phyloP scores from a whole-genome alignment of 2,888 invertebrate species.

The Liodrosophila aerea region DNA sequence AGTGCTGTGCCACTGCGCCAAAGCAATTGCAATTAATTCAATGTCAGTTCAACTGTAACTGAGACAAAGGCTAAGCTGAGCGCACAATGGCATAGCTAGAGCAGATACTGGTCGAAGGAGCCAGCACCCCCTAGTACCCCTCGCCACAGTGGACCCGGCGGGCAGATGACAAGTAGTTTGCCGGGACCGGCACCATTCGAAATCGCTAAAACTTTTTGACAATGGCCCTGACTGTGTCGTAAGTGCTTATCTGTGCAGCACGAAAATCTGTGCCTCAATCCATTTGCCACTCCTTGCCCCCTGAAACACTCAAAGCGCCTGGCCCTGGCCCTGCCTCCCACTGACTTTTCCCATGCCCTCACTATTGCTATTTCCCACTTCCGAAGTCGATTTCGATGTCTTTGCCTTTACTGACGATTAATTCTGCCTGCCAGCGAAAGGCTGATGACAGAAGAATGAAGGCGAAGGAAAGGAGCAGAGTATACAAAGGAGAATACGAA shows the following conservation, averaged over 20 bases:
- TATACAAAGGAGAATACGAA: too few species aligned
- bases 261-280: constrained; percentile 56
- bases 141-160: constrained; percentile 6
- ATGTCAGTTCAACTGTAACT: constrained; percentile 59
- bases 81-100: constrained; percentile 2
- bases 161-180: constrained; percentile 54
- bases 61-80: constrained; percentile 54
- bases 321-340: background rate
- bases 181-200: constrained; percentile 45
- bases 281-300: constrained; percentile 43
- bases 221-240: constrained; percentile 41
- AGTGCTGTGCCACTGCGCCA: constrained; percentile 1
- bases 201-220: constrained; percentile 66
- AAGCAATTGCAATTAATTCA: constrained; percentile 61
- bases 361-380: background rate
- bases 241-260: constrained; percentile 55
- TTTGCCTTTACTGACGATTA: constrained; percentile 43
- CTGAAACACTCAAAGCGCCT: background rate
- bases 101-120: constrained; percentile 23
- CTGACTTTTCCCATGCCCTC: constrained; percentile 6
- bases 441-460: constrained; percentile 12
- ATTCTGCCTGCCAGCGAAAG: constrained; percentile 43
- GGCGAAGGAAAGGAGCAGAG: constrained; percentile 3
- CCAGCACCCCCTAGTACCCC: background rate
- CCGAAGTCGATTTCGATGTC: constrained; percentile 41